These are phyloP conservation scores for Heliconius charithonia DNA, from an alignment of 2,888 invertebrate genomes.

Conservation along the genomic window DNA sequence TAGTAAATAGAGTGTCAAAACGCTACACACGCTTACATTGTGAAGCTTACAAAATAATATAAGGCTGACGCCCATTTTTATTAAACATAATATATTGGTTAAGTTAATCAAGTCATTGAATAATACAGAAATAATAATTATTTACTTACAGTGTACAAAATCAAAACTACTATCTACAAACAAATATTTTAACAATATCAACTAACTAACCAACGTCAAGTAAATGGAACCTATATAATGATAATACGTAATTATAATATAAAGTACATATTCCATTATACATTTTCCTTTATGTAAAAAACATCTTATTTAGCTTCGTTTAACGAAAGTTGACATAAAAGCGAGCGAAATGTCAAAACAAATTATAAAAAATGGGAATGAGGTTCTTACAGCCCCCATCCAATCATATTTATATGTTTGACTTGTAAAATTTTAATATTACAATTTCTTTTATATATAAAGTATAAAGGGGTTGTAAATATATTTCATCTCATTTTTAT, in stretches of 20 bases:
- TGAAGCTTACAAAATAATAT: neutral
- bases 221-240: neutral
- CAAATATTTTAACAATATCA: no score
- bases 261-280: conserved; percentile 9
- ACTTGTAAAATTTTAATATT: conserved; percentile 19
- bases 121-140: neutral
- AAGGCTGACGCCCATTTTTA: neutral
- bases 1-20: neutral
- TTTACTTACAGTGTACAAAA: neutral
- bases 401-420: conserved; percentile 23
- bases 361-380: conserved; percentile 28
- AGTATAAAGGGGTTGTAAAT: neutral
- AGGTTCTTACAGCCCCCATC: conserved; percentile 22
- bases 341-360: conserved; percentile 24
- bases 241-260: neutral
- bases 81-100: neutral
- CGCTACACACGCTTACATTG: no score
- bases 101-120: neutral
- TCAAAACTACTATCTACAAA: neutral
- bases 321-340: conserved; percentile 21
- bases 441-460: conserved; percentile 9
- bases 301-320: conserved; percentile 17
- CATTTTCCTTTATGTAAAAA: conserved; percentile 6
- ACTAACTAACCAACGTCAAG: no score
- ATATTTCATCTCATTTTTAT: conserved; percentile 2